Conservation (phyloP, 30 jellyfish, hydroid and myxozoan genomes). For the Pelagia noctiluca region DNA sequence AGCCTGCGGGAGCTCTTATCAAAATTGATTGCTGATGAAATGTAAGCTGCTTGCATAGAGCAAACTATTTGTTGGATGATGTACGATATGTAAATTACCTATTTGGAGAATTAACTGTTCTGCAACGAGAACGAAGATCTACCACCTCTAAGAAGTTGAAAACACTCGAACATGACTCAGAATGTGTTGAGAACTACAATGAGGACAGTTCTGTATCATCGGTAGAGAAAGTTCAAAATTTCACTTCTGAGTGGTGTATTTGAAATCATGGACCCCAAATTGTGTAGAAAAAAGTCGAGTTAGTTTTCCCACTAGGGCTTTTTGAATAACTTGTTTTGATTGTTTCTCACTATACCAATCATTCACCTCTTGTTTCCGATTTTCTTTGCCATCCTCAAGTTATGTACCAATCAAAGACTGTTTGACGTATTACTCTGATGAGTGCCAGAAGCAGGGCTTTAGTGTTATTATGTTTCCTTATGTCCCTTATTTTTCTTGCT, state of each 20-base stretch:
- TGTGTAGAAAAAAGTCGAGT: no score
- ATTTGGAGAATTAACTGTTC: not conserved
- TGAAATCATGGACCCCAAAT: no score
- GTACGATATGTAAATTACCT: not conserved
- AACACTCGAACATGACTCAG: not conserved
- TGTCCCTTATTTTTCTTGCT: not conserved
- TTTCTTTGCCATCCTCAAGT: no score
- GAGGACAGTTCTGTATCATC: no score
- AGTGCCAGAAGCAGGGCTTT: not conserved
- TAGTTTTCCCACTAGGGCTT: no score
- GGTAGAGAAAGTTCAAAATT: no score
- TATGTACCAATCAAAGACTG: not conserved
- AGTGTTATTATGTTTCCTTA: no score
- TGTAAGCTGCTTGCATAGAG: slow-evolving; percentile 8
- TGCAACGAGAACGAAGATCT: not conserved
- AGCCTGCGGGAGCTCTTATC: slow-evolving; percentile 58
- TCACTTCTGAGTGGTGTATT: no score
- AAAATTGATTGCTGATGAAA: slow-evolving; percentile 60
- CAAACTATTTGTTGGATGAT: not conserved
- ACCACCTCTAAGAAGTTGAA: not conserved
- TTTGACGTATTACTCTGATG: not conserved
- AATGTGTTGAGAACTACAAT: not conserved
- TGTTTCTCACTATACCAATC: no score
- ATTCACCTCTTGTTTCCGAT: no score
- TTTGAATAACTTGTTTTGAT: no score